Evolutionary conservation across 1,140 invertebrate species (phyloP).

Genomic region (Oryzaephilus surinamensis): DNA sequence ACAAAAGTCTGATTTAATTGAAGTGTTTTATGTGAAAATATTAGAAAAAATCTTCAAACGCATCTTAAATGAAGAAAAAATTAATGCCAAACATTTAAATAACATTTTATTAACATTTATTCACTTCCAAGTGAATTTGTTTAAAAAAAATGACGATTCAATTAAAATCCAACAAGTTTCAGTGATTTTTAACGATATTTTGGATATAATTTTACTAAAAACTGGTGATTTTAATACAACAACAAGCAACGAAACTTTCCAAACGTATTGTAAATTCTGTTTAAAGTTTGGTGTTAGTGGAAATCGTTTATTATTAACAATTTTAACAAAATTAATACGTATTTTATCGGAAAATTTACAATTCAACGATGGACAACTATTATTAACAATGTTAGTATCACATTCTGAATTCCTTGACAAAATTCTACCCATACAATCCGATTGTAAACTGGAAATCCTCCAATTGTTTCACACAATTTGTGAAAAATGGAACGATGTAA

Average conservation of each 20-base stretch:
- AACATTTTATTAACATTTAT: conserved; percentile 28
- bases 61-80: conserved; percentile 40
- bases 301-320: conserved; percentile 40
- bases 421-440: conserved; percentile 42
- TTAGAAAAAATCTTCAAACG: conserved; percentile 41
- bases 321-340: conserved; percentile 45
- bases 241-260: conserved; percentile 47
- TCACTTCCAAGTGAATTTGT: conserved; percentile 34
- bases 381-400: conserved; percentile 63
- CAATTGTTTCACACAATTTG: conserved; percentile 49
- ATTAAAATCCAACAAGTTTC: conserved; percentile 31
- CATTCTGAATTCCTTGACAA: conserved; percentile 64
- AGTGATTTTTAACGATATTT: conserved; percentile 33
- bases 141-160: conserved; percentile 27
- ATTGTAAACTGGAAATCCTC: conserved; percentile 47
- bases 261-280: conserved; percentile 51
- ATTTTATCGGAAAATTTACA: conserved; percentile 43
- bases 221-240: conserved; percentile 38
- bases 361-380: conserved; percentile 39
- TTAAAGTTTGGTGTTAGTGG: conserved; percentile 53
- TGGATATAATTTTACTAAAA: conserved; percentile 25
- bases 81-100: conserved; percentile 12
- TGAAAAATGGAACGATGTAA: conserved; percentile 46
- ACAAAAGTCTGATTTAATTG: conserved; percentile 47
- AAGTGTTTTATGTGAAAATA: conserved; percentile 44